Conservation (phyloP, 2,888 invertebrate species). For the Acleris emargana region DNA sequence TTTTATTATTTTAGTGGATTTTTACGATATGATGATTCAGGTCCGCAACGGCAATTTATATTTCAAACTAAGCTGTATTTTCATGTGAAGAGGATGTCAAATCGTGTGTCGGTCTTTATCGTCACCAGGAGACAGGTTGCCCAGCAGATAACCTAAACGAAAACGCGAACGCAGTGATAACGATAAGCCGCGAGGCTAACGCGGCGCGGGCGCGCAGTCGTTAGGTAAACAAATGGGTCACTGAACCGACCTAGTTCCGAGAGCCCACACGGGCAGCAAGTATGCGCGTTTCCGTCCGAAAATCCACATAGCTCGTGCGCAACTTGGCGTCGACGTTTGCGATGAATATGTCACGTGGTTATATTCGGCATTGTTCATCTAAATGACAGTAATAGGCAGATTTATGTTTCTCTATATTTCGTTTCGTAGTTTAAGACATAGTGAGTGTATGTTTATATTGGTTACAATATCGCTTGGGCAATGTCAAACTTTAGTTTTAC, state of each 20-base stretch:
- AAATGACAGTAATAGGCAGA: no score
- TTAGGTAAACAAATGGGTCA: conserved; percentile 83
- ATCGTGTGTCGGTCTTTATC: conserved; percentile 15
- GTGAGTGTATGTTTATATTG: no score
- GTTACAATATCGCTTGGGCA: no score
- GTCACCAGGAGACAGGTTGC: conserved; percentile 75
- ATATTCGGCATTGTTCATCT: no score
- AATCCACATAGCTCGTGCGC: conserved; percentile 46
- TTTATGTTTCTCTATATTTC: no score
- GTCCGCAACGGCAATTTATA: background rate
- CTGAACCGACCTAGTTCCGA: conserved; percentile 81
- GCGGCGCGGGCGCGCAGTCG: conserved; percentile 69
- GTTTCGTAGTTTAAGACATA: no score
- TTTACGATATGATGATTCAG: background rate
- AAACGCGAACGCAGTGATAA: conserved; percentile 72
- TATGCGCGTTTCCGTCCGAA: conserved; percentile 70
- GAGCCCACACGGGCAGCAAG: conserved; percentile 55
- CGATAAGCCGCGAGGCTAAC: conserved; percentile 64
- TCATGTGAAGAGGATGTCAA: conserved; percentile 16
- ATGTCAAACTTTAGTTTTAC: no score
- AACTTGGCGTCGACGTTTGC: background rate
- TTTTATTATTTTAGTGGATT: no score
- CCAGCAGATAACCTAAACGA: conserved; percentile 73
- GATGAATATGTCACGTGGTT: no score
- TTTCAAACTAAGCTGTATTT: conserved; percentile 8